Base-by-base conservation (phyloP, 2,888 invertebrate genomes). In the Lasioglossum zephyrum region DNA sequence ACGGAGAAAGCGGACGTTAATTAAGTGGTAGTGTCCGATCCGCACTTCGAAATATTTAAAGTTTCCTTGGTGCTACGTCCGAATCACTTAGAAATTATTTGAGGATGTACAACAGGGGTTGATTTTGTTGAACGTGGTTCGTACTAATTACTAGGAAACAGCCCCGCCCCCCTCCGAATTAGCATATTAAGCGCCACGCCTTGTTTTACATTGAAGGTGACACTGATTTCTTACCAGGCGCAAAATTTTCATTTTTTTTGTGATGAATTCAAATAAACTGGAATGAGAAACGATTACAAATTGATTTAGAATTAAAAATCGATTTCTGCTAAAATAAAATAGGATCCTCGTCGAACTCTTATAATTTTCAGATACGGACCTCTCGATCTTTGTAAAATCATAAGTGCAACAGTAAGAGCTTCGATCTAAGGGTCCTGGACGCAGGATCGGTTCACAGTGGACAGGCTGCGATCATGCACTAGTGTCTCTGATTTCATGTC, bases 21-120 rank as follows among this genome's bases (percentile, higher is more conserved):
- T 86, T 76, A 82, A 86, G 63, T 76, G 70, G 77, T 53, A 47
- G 26, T n/a, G 70, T 74, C 22, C 74, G 41, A n/a, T 16, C 16
- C 63, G 11, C 16, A 9, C 16, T 77, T 41, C 36, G 1, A 44
- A 53, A 36, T 22, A 69, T 69, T 18, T 16, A 76, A 44, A 63
- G 11, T n/a, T 9, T 63, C 60, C 13, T 76, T 18, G 41, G 31
- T 5, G 26, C 16, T 31, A 2, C 63, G 26, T 4, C 5, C 5
- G 16, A 26, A 13, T 26, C 16, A 16, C 1, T 63, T 26, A 13
- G 26, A 63, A 6, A 26, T 16, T 4, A 63, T 63, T 31, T 31
- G 4, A n/a, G 57, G n/a, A n/a, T 57, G 11, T 22, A 9, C 2
- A 57, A 57, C 11, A 22, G n/a, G n/a, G 3, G 11, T 57, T 57